Evolutionary conservation across 2,888 invertebrate species (phyloP).

Genomic region (Catocala sponsa): DNA sequence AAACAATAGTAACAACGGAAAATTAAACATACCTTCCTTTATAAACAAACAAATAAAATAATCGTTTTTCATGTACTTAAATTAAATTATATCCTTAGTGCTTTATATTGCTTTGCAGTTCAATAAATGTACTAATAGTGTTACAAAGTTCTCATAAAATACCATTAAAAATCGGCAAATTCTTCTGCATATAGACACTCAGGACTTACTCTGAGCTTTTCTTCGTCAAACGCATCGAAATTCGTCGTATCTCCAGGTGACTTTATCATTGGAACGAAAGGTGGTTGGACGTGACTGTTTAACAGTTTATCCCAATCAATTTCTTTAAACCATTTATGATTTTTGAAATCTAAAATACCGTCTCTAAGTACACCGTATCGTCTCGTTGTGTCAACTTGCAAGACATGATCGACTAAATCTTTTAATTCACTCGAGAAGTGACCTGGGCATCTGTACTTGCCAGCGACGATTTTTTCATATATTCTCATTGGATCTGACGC

Average conservation of each 20-base stretch:
- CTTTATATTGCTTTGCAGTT: constrained; percentile 10
- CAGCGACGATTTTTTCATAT: constrained; percentile 97
- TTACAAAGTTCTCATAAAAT: not conserved
- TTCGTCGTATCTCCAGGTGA: constrained; percentile 91
- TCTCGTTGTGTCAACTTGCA: constrained; percentile 88
- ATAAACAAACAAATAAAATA: constrained; percentile 19
- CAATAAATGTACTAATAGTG: not conserved
- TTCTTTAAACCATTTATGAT: constrained; percentile 96
- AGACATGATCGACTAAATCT: constrained; percentile 93
- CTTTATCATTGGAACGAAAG: constrained; percentile 89
- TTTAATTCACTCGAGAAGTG: constrained; percentile 94
- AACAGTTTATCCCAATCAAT: constrained; percentile 96
- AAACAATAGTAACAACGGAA: not conserved
- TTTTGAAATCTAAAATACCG: constrained; percentile 96
- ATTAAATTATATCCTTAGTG: constrained; percentile 59
- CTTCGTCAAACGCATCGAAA: constrained; percentile 90
- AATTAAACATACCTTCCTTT: not conserved
- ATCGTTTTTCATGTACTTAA: constrained; percentile 48
- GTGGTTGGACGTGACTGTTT: constrained; percentile 91
- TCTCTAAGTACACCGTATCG: constrained; percentile 96
- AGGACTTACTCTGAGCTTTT: constrained; percentile 83
- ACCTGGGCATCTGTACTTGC: constrained; percentile 94
- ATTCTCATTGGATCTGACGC: constrained; percentile 97
- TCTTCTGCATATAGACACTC: constrained; percentile 89
- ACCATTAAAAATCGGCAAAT: constrained; percentile 90